These are phyloP conservation scores for Pipistrellus nathusii DNA, from an alignment of 2,797 vertebrate species.

Conservation along the genomic window DNA sequence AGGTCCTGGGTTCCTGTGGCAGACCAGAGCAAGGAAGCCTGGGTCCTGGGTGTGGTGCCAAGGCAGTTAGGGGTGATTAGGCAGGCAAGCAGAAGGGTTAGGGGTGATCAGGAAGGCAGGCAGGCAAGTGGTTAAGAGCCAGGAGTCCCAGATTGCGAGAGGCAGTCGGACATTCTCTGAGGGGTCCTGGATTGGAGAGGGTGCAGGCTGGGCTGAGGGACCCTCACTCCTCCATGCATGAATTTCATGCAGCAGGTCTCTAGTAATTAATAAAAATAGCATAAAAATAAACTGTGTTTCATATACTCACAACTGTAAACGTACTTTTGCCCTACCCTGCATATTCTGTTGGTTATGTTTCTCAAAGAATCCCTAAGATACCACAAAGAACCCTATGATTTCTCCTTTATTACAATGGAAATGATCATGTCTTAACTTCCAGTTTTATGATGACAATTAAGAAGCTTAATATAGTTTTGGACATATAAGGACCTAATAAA, in stretches of 20 bases:
- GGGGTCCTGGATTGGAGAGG: no score
- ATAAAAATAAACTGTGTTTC: background rate
- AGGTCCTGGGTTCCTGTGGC: no score
- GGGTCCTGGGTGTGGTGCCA: accelerated
- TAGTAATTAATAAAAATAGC: background rate
- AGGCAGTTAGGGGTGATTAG: no score
- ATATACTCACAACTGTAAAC: background rate
- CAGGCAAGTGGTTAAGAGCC: no score
- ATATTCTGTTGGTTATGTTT: background rate
- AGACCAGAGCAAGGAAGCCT: no score
- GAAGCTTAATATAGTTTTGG: background rate
- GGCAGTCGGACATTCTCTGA: no score
- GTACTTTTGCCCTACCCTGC: background rate
- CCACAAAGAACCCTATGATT: background rate
- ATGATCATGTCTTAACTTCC: background rate
- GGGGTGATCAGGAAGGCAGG: no score
- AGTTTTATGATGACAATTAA: background rate
- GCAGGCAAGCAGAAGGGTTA: no score
- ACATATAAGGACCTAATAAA: background rate
- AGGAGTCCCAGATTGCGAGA: accelerated
- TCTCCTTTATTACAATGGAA: background rate
- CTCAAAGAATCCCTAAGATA: background rate
- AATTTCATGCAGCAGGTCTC: no score
- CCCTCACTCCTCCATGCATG: no score
- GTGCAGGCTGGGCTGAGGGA: no score